Evolutionary conservation across 2,113 vertebrate species (phyloP), one percentile per base, ranked within the genome.

Genomic region (Desmodus rotundus): DNA sequence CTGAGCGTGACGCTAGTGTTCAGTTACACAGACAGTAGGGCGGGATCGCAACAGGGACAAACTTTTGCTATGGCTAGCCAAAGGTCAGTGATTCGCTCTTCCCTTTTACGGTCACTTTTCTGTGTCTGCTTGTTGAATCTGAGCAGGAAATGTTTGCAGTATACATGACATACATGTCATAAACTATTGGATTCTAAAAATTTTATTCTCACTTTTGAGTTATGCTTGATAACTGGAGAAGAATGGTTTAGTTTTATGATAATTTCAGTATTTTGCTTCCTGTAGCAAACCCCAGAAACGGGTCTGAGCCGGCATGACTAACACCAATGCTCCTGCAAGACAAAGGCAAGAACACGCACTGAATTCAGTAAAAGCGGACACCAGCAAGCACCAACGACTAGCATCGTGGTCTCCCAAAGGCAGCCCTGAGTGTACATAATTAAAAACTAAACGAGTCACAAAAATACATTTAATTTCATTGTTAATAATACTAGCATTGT

Each of bases 11-110:
- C 95, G 97, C 96, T 97, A 98, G 97, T 96, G 97, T 98, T 94
- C 95, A 97, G 90, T 76, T 96, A 94, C 26, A 28, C 91, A 96
- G 28, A 38, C 13, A 19, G 14, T 5, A 19, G 74, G 96, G 96
- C 96, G 98, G 91, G 96, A 98, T 76, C 95, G 96, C 98, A 98
- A 58, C 78, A 98, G 98, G 97, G 97, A 98, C 96, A 97, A 84
- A 94, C 95, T 97, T 98, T 98, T 91, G 97, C 94, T 97, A 97
- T 95, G 97, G 94, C 97, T 98, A 97, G 97, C 90, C 91, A 47
- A 36, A 95, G 89, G 97, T 97, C 97, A 98, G 97, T 93, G 86
- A 97, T 94, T 95, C 96, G 90, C 94, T 98, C 93, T 97, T 97
- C 84, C 72, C 93, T 97, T 97, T 96, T 93, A 91, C 54, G 97